Conservation (phyloP, 2,113 vertebrate genomes). For the Aegithalos caudatus region DNA sequence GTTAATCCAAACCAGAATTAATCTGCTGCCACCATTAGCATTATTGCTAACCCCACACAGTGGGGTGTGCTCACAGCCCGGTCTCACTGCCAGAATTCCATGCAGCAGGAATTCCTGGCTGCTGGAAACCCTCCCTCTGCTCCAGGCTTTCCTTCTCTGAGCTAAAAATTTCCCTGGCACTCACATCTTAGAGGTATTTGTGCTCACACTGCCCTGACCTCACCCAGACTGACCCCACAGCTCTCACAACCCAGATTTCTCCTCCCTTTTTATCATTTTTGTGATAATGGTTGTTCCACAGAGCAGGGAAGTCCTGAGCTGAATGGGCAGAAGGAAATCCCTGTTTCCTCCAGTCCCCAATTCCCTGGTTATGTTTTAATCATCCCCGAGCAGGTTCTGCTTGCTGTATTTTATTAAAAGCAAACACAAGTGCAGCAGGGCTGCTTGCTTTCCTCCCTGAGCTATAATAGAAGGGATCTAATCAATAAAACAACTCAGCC, state of each 20-base stretch:
- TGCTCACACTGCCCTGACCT: not conserved
- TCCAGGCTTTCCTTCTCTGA: not conserved
- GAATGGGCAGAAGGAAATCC: not conserved
- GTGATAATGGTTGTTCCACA: not conserved
- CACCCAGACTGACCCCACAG: too few species aligned
- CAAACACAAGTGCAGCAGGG: not conserved
- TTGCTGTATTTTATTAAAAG: conserved; percentile 18
- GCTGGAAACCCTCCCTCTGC: not conserved
- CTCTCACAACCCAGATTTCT: not conserved
- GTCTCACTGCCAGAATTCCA: not conserved
- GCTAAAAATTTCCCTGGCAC: not conserved
- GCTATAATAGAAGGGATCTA: not conserved
- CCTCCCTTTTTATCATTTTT: not conserved
- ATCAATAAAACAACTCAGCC: not conserved
- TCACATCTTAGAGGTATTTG: not conserved
- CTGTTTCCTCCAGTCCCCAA: not conserved
- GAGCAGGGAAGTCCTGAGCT: not conserved
- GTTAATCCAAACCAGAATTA: not conserved
- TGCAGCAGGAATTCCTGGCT: not conserved
- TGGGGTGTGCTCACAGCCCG: not conserved
- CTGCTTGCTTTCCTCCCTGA: not conserved
- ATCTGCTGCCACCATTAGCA: not conserved
- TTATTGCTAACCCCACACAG: not conserved
- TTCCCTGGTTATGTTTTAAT: not conserved
- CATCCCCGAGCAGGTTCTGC: not conserved